Base-by-base conservation (phyloP, 2,113 vertebrate species). In the Burhinus bistriatus region DNA sequence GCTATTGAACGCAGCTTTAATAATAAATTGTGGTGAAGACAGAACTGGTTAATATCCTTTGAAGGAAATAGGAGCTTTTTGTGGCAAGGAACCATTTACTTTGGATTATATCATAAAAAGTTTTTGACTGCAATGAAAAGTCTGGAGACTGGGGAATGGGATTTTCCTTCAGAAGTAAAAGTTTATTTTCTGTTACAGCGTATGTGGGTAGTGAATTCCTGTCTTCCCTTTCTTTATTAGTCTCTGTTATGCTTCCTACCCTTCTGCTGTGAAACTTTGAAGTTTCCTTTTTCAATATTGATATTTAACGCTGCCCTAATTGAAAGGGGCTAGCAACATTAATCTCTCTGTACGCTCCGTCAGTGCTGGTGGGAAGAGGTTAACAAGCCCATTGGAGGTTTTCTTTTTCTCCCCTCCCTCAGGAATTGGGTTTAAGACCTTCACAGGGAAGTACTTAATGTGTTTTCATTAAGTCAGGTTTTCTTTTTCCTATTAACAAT, bases 61-160 rank as follows among this genome's bases (percentile, higher is more conserved):
- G 82, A 96, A 93, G 82, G 94, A 95, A 97, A 96, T 6, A 34
- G 87, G 93, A 97, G 87, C 89, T 86, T 91, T 97, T 81, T 93
- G 96, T 80, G 95, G 97, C 59, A 13, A 83, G 87, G 40, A 85
- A 91, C 66, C 91, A 94, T 96, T 97, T 96, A 93, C 70, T 97
- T 96, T 97, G 94, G 96, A 93, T 94, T 95, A 40, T 70, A 80
- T 87, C 38, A 44, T 83, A 32, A 76, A 40, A 91, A 69, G 38
- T 42, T 85, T 83, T 55, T 55, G 73, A 83, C 78, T 89, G 78
- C 72, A 73, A 1, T 13, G 78, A 73, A 38, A 89, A 72, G 87
- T 34, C 84, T 83, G 86, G 88, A 92, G 90, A n/a, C 47, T 7
- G 36, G 47, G 58, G 49, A 90, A 88, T 54, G 87, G 91, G 95